Base-by-base conservation (phyloP, 2,888 invertebrate species). In the Brachyopa scutellaris region DNA sequence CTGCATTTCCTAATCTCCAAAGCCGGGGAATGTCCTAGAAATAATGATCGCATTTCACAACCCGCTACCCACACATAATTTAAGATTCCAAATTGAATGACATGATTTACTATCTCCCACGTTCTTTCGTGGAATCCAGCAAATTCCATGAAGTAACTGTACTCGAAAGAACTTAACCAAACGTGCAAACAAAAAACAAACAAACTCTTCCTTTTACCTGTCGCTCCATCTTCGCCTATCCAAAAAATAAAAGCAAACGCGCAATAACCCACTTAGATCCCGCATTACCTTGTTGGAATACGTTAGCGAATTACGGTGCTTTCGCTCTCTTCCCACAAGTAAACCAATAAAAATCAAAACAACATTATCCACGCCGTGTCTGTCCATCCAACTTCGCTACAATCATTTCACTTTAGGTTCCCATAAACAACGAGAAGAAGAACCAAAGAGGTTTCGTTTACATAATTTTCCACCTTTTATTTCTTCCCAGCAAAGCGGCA, bases 301-400 rank as follows among this genome's bases (percentile, higher is more conserved):
- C 80, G 13, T 70, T 69, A 76, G 36, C 40, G 51, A 59, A 76
- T 80, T 76, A 82, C 80, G 80, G 80, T 76, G 62, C 80, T 82
- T 82, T 82, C 80, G 80, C 76, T 82, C 74, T 80, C 76, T 61
- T 67, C 62, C 45, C 53, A 38, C 73, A 64, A 64, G 36, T 53
- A 33, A 69, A 55, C 53, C 49, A 33, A 73, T 53, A 61, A 59
- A 49, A 59, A 33, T 33, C 33, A 59, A 66, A 74, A 73, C 45
- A 73, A 73, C 69, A 59, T 53, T 26, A 55, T 42, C 31, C 23
- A 61, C 2, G 29, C 40, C 2, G 17, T 36, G 8, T 17, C 15
- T 2, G 9, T 21, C 26, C 17, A 19, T 31, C 11, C 47, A 38
- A 42, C 29, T 36, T 33, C 55, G 38, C 55, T 33, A 33, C 15